Base-by-base conservation (phyloP, 1,140 invertebrate species). In the Panonychus citri region DNA sequence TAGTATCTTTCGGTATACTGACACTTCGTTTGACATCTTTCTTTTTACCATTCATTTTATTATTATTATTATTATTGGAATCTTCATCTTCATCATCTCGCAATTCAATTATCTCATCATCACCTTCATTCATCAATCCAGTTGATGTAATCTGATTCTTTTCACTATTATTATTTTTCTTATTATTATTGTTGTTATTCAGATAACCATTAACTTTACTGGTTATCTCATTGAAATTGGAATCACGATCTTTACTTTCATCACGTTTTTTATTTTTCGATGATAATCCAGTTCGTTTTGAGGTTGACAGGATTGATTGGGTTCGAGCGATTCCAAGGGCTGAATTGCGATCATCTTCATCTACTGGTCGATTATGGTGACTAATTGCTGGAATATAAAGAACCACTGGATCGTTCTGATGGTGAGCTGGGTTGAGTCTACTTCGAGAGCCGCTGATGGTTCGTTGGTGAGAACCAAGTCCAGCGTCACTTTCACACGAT, bases 351-450 rank as follows among this genome's bases (percentile, higher is more conserved):
- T 57, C 27, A 60, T 27, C 27, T n/a, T 53, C 15, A 30, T 26
- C 49, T 28, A n/a, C 17, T 39, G 50, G n/a, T 19, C 34, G 15
- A 26, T 21, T 24, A 49, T 49, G 49, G 19, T 57, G 34, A 43
- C 27, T 57, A 15, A 60, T 51, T 5, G 55, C 40, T 34, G 59
- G 59, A 34, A 60, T 57, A 25, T 57, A 60, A 34, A 60, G 52
- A 1, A 57, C 55, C 39, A 60, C 51, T 19, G 59, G 59, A 26
- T 60, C 59, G n/a, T 54, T 55, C 10, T 55, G 30, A 12, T 37
- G 17, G 12, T n/a, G n/a, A n/a, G n/a, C n/a, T n/a, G n/a, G n/a
- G n/a, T n/a, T n/a, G 13, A 53, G 27, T 10, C 34, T 10, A 25
- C 24, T 53, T 53, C 34, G 21, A 15, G 49, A 51, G 8, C 27